Evolutionary conservation across 2,888 invertebrate species (phyloP).

Genomic region (Lamellibrachia columna): DNA sequence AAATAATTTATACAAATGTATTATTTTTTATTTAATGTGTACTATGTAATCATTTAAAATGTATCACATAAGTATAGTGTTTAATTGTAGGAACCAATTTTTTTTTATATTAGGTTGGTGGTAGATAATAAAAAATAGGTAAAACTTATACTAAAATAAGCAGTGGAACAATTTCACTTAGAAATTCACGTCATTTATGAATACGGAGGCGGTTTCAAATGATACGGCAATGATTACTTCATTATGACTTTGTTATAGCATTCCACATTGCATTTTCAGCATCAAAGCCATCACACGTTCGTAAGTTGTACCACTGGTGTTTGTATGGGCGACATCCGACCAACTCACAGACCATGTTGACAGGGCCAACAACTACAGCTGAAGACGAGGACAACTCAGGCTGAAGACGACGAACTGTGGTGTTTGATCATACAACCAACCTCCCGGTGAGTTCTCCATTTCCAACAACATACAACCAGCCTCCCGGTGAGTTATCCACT

Average conservation of each 20-base stretch:
- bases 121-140: too few species aligned
- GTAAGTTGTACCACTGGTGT: constrained; percentile 57
- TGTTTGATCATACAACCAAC: background rate
- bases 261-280: constrained; percentile 41
- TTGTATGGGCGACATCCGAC: constrained; percentile 51
- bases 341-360: background rate
- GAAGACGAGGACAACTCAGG: background rate
- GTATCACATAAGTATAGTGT: too few species aligned
- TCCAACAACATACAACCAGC: background rate
- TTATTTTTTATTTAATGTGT: too few species aligned
- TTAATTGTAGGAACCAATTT: too few species aligned
- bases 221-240: background rate
- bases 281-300: constrained; percentile 45
- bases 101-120: too few species aligned
- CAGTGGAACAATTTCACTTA: background rate
- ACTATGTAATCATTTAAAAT: too few species aligned
- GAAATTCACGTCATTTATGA: background rate
- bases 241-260: background rate
- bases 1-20: too few species aligned
- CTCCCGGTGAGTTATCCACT: too few species aligned
- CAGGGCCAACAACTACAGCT: background rate
- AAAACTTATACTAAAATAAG: background rate
- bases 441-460: background rate
- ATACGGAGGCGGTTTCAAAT: background rate
- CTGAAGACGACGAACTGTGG: background rate